A percentile compares a stretch with the other conserved stretches of the same genome.
phyloP scores from a whole-genome alignment of 2,888 invertebrate species.

The Paralinhomoeus sp. region DNA sequence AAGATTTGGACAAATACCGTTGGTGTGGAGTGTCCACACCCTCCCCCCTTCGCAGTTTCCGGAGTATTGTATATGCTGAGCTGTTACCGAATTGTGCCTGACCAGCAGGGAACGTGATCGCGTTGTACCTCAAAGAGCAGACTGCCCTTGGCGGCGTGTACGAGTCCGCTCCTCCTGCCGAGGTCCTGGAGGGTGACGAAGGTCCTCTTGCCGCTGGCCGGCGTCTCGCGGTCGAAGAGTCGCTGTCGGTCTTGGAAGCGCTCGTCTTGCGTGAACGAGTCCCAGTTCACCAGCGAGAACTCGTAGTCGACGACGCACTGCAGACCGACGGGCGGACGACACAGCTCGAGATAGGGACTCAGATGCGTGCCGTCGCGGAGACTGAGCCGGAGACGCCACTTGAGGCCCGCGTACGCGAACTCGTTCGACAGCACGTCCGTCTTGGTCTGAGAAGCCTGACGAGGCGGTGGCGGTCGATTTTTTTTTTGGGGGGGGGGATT shows the following conservation, averaged over 20 bases:
- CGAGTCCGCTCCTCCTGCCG: neutral
- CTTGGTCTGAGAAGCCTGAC: no score
- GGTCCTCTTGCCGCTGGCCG: neutral
- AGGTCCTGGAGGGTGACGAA: neutral
- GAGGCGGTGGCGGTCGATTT: no score
- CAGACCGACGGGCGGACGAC: neutral
- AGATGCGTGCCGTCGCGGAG: neutral
- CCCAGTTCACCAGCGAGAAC: neutral
- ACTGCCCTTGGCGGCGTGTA: no score
- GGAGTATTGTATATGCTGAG: no score
- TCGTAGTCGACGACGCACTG: neutral
- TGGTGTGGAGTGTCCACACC: no score
- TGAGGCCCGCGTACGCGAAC: neutral
- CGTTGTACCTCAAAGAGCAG: no score
- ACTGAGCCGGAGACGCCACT: neutral
- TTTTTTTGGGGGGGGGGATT: no score
- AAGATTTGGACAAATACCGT: no score
- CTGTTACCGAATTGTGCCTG: no score
- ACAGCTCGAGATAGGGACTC: neutral
- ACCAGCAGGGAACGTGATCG: no score
- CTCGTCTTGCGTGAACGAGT: neutral
- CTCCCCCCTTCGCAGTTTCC: no score
- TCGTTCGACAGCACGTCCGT: neutral
- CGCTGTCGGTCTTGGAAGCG: neutral
- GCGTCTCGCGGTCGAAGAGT: neutral